Base-by-base conservation (phyloP, 37 sponge, comb jelly and placozoan genomes). In the Cliona cf. orientalis region DNA sequence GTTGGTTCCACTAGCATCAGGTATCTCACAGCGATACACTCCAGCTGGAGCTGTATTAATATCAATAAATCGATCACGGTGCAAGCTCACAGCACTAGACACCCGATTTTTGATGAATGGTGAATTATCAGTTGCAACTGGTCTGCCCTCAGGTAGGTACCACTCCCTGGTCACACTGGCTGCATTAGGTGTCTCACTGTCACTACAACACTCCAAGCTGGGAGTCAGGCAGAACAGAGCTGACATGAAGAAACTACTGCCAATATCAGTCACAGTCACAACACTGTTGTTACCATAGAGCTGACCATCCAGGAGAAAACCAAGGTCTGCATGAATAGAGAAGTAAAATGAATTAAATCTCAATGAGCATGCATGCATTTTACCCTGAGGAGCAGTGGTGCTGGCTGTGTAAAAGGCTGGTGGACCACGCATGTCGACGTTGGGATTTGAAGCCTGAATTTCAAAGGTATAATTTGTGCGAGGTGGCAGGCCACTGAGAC, bases 191-290 rank as follows among this genome's bases (percentile, higher is more conserved):
- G 63, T 49, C 5, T 66, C 66, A 35, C 36, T 35, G 4, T 23
- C 32, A 19, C 59, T 37, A 11, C 78, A 77, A 65, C 68, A 68
- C 7, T 55, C 58, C 22, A 41, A 14, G 21, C 5, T 22, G 17
- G 6, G 17, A 46, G 68, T 66, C 42, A 55, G 68, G 25, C 80
- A 79, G 80, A 53, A 1, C 69, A 79, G 80, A 32, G 80, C 68
- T 22, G 0, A 33, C 32, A 23, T 46, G 28, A n/a, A n/a, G n/a
- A n/a, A n/a, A n/a, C 40, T 58, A 36, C 12, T 38, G 9, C 80
- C 80, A 65, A 79, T 56, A 26, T 65, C 80, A 66, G 56, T 36
- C 40, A 32, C 36, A 39, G 56, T 35, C 80, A 79, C 80, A 26
- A 55, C 26, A 49, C 69, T 68, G 58, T 68, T 66, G 80, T 79